Evolutionary conservation across 2,888 invertebrate genomes (phyloP).

Genomic region (Brachypalpus laphriformis): DNA sequence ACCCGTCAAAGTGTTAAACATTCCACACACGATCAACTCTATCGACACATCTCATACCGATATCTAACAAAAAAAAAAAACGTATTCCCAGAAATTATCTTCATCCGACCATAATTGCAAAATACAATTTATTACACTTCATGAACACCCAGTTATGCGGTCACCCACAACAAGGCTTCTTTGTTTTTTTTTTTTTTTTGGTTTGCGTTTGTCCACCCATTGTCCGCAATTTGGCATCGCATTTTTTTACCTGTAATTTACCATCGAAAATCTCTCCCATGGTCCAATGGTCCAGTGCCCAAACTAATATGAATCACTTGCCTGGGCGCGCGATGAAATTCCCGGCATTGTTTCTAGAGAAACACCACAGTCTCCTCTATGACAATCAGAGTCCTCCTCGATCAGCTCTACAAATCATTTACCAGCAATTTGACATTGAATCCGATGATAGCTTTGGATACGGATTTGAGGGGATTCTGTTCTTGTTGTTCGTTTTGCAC

Average conservation of each 20-base stretch:
- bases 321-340: slow-evolving; percentile 22
- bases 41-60: background rate
- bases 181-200: background rate
- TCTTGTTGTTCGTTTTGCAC: slow-evolving; percentile 44
- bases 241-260: slow-evolving; percentile 39
- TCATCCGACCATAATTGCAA: slow-evolving; percentile 32
- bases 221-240: slow-evolving; percentile 33
- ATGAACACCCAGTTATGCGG: slow-evolving; percentile 47
- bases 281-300: slow-evolving; percentile 46
- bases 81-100: slow-evolving; percentile 40
- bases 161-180: slow-evolving; percentile 29
- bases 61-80: background rate
- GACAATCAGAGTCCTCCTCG: slow-evolving; percentile 43
- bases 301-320: slow-evolving; percentile 14
- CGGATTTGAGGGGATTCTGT: slow-evolving; percentile 38
- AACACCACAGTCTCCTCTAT: slow-evolving; percentile 23
- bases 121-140: slow-evolving; percentile 54
- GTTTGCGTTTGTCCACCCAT: slow-evolving; percentile 6
- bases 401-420: slow-evolving; percentile 63
- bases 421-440: slow-evolving; percentile 63
- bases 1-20: background rate
- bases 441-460: slow-evolving; percentile 31
- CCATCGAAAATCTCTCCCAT: background rate
- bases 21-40: background rate
- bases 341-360: slow-evolving; percentile 50